Base-by-base conservation (phyloP, 2,888 invertebrate species). In the Elegia similella region DNA sequence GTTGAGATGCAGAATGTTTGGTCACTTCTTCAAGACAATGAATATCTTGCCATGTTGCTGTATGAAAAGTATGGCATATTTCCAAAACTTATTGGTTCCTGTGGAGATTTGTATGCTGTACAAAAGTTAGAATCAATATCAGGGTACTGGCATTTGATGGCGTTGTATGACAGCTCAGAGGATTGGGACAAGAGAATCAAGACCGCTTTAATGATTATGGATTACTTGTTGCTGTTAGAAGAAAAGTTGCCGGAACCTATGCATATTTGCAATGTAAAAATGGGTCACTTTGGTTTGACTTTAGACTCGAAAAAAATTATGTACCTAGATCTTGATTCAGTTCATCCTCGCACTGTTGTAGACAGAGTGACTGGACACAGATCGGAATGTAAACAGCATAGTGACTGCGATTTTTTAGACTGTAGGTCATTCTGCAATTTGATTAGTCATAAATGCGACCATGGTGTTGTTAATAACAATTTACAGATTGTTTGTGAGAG, bases 391-490 rank as follows among this genome's bases (percentile, higher is more conserved):
- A 78, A 83, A 8, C 78, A 74, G 23, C 93, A 95, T 72, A 88
- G 90, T 52, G 95, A 95, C 68, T 95, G 95, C 79, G 93, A 94
- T 74, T 93, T 93, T 72, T 93, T 93, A 65, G 95, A 95, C 69
- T 95, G 95, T 70, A 84, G 93, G 44, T 94, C 94, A 0, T 80
- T 88, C 59, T 95, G 95, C 73, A 91, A 94, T 67, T 65, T 74
- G 30, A 69, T 82, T 2, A 88, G 82, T 8, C 80, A 84, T 30
- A 90, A 84, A 64, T 95, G 95, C 78, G 84, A 90, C 54, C 78
- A 82, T 48, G 83, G 88, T 0, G 92, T 95, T 1, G 84, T 86
- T 6, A 95, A 95, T 72, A 94, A 94, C 70, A 95, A 95, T 76
- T 77, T 95, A 62, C 93, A 95, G 92, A 93, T 95, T 42, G 88